A percentile compares a stretch with the other conserved stretches of the same genome.
Evolutionary conservation across 2,797 vertebrate genomes (phyloP).

Genomic region (Amazonetta brasiliensis): DNA sequence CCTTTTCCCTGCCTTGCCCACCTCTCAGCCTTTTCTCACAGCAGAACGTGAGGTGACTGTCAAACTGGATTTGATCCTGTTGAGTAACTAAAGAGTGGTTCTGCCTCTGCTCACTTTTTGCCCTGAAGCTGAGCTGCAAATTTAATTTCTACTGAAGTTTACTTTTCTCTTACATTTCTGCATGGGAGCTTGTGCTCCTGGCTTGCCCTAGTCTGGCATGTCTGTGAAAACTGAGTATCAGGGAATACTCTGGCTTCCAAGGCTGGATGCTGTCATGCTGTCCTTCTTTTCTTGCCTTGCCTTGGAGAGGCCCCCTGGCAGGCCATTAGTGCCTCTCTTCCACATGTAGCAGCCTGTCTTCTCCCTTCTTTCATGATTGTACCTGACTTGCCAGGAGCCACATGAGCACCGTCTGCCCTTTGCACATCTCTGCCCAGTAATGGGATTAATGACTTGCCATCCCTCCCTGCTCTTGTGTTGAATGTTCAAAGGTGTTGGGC

Average conservation of each 20-base stretch:
- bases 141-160: constrained; percentile 6
- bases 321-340: not conserved
- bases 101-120: not conserved
- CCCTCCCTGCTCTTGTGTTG: not conserved
- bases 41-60: not conserved
- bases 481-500: not conserved
- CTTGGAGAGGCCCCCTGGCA: not conserved
- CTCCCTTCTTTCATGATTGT: not conserved
- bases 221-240: constrained; percentile 1
- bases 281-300: constrained; percentile 4
- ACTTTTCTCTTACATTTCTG: not conserved
- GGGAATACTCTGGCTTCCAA: not conserved
- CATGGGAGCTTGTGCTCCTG: not conserved
- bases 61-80: not conserved
- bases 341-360: not conserved
- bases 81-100: not conserved
- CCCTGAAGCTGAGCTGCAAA: not conserved
- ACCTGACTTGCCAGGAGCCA: not conserved
- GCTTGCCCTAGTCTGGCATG: not conserved
- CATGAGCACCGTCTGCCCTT: not conserved
- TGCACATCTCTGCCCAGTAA: not conserved
- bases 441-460: not conserved
- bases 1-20: not conserved
- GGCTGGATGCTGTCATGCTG: not conserved
- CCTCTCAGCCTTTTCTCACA: not conserved